phyloP scores from a whole-genome alignment of 2,113 vertebrate species.

The Catharus bicknelli region DNA sequence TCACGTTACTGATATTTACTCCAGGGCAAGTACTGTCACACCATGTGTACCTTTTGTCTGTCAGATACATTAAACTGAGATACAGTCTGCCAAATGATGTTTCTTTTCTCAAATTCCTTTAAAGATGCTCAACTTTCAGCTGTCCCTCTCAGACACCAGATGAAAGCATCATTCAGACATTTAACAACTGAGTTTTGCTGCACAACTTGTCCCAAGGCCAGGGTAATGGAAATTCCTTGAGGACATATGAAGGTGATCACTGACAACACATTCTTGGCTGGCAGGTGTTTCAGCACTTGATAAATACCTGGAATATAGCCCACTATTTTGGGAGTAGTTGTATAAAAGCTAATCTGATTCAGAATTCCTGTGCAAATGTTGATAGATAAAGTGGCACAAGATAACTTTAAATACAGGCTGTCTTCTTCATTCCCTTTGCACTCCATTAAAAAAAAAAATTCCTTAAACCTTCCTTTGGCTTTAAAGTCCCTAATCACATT shows the following conservation, averaged over 20 bases:
- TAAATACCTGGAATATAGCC: neutral
- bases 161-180: neutral
- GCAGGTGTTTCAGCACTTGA: neutral
- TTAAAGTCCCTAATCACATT: neutral
- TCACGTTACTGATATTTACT: neutral
- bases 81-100: neutral
- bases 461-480: neutral
- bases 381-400: neutral
- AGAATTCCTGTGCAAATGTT: neutral
- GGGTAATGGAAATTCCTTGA: neutral
- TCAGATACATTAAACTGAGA: neutral
- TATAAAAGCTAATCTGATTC: neutral
- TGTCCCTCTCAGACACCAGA: neutral
- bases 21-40: neutral
- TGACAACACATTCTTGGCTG: neutral
- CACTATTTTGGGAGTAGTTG: neutral
- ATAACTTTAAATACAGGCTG: neutral
- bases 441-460: neutral
- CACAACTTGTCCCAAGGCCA: neutral
- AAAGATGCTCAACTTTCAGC: neutral
- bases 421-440: neutral
- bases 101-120: neutral
- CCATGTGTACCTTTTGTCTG: neutral
- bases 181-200: neutral
- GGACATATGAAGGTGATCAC: neutral